Base-by-base conservation (phyloP, 2,797 vertebrate species). In the Gambelia wislizenii region DNA sequence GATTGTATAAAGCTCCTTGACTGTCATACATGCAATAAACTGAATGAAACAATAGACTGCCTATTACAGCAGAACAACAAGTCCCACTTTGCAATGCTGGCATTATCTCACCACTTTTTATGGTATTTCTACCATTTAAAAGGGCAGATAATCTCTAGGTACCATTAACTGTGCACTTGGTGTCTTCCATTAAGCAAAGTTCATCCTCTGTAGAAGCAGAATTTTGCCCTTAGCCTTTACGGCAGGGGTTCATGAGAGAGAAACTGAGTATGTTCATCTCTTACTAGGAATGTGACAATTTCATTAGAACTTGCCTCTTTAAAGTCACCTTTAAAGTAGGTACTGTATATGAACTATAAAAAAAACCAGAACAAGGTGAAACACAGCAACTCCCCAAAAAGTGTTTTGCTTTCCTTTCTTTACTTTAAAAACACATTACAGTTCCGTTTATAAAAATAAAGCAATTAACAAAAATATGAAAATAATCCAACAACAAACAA, bases 241-340 rank as follows among this genome's bases (percentile, higher is more conserved):
- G 87, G 30, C 76, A 88, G n/a, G 6, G 84, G 18, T 25, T 2
- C 10, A 33, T 20, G 39, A 59, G 30, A 56, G 49, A 84, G 64
- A 79, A 70, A 77, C 56, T 30, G 27, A 84, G 30, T 56, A 84
- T 69, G 70, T 59, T 92, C 67, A 64, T 79, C 76, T 78, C 39
- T 84, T 86, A 84, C 56, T 80, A 27, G 33, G 75, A 70, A 69
- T 79, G 75, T 33, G 70, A 86, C 74, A 87, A 76, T 86, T 30
- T 87, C 84, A 88, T 12, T 72, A 90, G 88, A 86, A 33, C 54
- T 49, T 56, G 90, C 22, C 10, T n/a, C 27, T 72, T 81, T 90
- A 86, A 84, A 76, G 10, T 87, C 72, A 91, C 27, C 59, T 18
- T 81, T 93, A 78, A 89, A 83, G 87, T 33, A 83, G 47, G 49